phyloP scores from a whole-genome alignment of 2,797 vertebrate species.

The Kryptopterus vitreolus region DNA sequence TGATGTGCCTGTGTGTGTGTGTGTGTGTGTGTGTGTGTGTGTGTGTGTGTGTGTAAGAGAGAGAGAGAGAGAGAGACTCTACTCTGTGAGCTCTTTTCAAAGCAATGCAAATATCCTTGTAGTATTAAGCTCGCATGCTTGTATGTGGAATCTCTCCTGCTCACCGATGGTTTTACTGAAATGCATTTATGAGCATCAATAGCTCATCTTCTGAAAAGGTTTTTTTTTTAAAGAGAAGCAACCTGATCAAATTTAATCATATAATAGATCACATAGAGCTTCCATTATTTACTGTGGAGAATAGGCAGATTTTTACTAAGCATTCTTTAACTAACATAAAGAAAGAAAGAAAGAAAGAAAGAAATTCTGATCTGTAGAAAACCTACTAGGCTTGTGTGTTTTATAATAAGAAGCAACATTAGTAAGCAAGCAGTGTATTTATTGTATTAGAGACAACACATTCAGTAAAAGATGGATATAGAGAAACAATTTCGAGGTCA shows the following conservation, averaged over 20 bases:
- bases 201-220: background rate
- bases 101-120: background rate
- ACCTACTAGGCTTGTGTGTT: background rate
- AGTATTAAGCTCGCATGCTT: background rate
- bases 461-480: background rate
- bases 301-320: background rate
- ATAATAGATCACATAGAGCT: background rate
- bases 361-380: no score
- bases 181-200: background rate
- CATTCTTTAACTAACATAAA: background rate
- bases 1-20: conserved; percentile 38
- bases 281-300: background rate
- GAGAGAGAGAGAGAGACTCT: conserved; percentile 6
- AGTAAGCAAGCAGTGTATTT: background rate
- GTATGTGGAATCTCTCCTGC: background rate
- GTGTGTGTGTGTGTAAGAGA: background rate
- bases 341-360: background rate
- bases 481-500: background rate
- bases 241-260: background rate
- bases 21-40: background rate
- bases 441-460: background rate
- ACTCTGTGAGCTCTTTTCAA: background rate
- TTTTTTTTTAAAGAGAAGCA: background rate
- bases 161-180: background rate
- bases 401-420: background rate